Conservation (phyloP, 2,888 invertebrate species). For the Campoplex nolae region DNA sequence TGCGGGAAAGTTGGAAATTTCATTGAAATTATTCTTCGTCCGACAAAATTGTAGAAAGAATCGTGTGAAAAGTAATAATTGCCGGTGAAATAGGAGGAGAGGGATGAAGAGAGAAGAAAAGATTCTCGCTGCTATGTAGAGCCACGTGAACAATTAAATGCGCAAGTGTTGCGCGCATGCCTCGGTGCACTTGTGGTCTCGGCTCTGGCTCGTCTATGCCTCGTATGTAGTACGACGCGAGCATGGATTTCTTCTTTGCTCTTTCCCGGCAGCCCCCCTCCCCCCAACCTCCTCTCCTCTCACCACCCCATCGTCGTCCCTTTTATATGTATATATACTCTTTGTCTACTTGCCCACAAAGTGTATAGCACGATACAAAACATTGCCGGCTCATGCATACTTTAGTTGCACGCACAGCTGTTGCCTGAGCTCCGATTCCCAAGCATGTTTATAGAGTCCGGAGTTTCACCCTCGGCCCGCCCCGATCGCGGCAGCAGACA, state of each 20-base stretch:
- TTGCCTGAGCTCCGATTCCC: constrained; percentile 81
- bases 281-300: no score
- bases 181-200: constrained; percentile 18
- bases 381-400: constrained; percentile 82
- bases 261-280: background rate
- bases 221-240: background rate
- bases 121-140: background rate
- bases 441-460: constrained; percentile 80
- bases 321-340: constrained; percentile 44
- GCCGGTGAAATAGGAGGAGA: background rate
- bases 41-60: constrained; percentile 1
- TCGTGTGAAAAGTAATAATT: background rate
- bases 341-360: constrained; percentile 67
- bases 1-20: constrained; percentile 24
- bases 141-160: background rate
- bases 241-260: constrained; percentile 37
- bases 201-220: constrained; percentile 23
- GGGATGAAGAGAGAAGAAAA: background rate
- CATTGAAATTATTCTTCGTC: constrained; percentile 17
- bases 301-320: background rate
- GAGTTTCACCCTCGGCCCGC: constrained; percentile 43
- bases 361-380: constrained; percentile 77
- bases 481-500: constrained; percentile 67
- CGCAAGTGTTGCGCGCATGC: constrained; percentile 14
- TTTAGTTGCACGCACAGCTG: constrained; percentile 81